Conservation (phyloP, 2,888 invertebrate genomes). For the Rhorus exstirpatorius region DNA sequence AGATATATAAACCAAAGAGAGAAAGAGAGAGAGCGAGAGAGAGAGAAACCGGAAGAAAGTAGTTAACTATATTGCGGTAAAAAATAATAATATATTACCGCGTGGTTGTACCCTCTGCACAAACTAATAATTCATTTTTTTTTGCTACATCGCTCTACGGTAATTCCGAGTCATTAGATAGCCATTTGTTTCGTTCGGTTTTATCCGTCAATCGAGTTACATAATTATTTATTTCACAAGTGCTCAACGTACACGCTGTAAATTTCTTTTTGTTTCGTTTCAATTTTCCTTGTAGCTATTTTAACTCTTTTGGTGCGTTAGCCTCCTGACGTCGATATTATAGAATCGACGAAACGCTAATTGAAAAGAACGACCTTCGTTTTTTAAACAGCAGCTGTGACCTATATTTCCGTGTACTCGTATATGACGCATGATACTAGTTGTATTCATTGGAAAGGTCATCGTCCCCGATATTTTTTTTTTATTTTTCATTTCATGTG, state of each 20-base stretch:
- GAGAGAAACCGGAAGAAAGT: slow-evolving; percentile 60
- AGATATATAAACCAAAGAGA: slow-evolving; percentile 18
- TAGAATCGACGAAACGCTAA: slow-evolving; percentile 44
- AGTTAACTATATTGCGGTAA: slow-evolving; percentile 57
- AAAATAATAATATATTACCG: slow-evolving; percentile 47
- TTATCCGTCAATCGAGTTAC: slow-evolving; percentile 25
- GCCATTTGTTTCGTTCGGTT: slow-evolving; percentile 25
- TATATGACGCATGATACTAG: neutral
- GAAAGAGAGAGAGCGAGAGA: no score
- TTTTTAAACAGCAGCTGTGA: slow-evolving; percentile 26
- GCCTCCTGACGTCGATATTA: slow-evolving; percentile 8
- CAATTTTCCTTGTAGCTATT: slow-evolving; percentile 2
- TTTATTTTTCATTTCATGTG: no score
- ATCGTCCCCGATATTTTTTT: neutral
- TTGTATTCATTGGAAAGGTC: neutral
- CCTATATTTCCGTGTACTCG: slow-evolving; percentile 14
- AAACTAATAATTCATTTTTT: slow-evolving; percentile 37
- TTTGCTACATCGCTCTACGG: slow-evolving; percentile 9
- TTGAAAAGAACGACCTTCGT: slow-evolving; percentile 63
- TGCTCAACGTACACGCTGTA: neutral
- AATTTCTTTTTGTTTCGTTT: slow-evolving; percentile 1
- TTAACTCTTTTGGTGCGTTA: neutral
- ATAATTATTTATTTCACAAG: slow-evolving; percentile 27
- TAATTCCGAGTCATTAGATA: slow-evolving; percentile 51
- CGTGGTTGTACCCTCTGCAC: neutral